These are phyloP conservation scores for Rhabdophis nuchalis DNA, from an alignment of 2,797 vertebrate genomes.

Conservation along the genomic window DNA sequence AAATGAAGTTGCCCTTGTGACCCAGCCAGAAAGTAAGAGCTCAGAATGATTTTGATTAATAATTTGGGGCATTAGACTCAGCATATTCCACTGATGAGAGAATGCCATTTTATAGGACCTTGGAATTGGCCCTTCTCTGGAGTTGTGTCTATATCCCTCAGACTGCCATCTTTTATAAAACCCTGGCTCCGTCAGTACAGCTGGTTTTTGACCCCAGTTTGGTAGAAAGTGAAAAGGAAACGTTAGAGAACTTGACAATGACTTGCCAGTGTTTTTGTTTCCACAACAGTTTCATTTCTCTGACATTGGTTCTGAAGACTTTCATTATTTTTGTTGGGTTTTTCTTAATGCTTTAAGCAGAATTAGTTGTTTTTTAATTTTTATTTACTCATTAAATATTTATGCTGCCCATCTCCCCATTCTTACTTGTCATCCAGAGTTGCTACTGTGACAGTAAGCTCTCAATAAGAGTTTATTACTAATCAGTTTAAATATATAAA, in stretches of 20 bases:
- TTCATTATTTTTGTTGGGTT: background rate
- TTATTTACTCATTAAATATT: background rate
- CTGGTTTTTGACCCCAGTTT: background rate
- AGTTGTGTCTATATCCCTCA: background rate
- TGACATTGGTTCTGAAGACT: background rate
- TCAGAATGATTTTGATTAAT: background rate
- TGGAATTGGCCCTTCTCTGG: background rate
- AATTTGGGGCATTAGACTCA: background rate
- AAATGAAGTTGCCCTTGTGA: conserved; percentile 73
- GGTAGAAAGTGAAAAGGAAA: background rate
- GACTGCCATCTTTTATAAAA: background rate
- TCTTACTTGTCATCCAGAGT: background rate
- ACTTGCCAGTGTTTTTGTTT: background rate
- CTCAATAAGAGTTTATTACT: background rate
- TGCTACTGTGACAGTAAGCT: background rate
- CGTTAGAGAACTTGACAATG: background rate
- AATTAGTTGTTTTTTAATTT: background rate
- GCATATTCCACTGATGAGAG: background rate
- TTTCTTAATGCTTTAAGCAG: background rate
- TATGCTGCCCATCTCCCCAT: background rate
- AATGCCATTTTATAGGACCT: background rate
- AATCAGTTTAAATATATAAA: background rate
- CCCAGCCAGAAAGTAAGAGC: conserved; percentile 82
- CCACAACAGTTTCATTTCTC: background rate
- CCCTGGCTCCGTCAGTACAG: background rate